A percentile compares a stretch with the other conserved stretches of the same genome.
phyloP scores from a whole-genome alignment of 1,140 invertebrate species.

The Drosophila nannoptera region DNA sequence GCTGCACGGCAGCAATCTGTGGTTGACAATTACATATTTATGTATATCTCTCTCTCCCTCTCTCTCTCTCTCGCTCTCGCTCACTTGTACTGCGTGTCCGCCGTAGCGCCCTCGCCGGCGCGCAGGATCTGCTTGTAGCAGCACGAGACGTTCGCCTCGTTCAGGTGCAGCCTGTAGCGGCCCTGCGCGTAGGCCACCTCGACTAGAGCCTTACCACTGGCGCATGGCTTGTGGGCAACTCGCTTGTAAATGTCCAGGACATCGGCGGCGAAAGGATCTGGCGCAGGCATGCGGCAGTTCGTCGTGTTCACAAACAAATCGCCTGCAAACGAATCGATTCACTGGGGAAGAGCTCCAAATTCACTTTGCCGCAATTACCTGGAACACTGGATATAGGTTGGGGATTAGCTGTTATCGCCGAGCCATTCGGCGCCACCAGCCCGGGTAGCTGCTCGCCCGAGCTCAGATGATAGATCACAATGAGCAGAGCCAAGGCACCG shows the following conservation, averaged over 20 bases:
- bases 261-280: constrained; percentile 84
- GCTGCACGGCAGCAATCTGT: constrained; percentile 51
- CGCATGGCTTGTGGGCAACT: constrained; percentile 81
- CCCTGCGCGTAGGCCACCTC: constrained; percentile 63
- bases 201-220: constrained; percentile 79
- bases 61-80: too few relatives aligned
- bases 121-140: constrained; percentile 81
- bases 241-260: constrained; percentile 81
- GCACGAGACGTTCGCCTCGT: constrained; percentile 74
- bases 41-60: too few relatives aligned
- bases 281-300: constrained; percentile 83
- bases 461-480: neutral
- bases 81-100: constrained; percentile 79
- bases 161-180: constrained; percentile 53
- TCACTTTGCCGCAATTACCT: too few relatives aligned
- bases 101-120: constrained; percentile 43
- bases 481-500: neutral
- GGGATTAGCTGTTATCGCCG: too few relatives aligned
- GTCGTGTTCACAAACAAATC: constrained; percentile 55
- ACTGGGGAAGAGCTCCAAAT: too few relatives aligned
- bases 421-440: too few relatives aligned
- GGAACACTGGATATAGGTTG: too few relatives aligned
- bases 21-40: too few relatives aligned
- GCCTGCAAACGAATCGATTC: too few relatives aligned
- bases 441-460: too few relatives aligned